Conservation (phyloP, 2,888 invertebrate species). For the Aporophyla nigra region DNA sequence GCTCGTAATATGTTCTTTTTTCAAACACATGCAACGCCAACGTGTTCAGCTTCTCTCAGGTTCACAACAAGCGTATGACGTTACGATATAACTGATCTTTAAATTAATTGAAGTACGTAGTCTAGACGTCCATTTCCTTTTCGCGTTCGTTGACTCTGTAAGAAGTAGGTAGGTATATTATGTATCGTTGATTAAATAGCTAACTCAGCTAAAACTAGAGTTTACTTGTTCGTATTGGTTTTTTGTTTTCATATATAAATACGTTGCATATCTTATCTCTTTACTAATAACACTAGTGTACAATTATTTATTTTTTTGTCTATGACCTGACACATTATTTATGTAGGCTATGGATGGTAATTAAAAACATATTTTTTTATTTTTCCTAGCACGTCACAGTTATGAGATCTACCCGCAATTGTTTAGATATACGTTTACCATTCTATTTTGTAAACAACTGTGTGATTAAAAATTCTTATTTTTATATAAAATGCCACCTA, state of each 20-base stretch:
- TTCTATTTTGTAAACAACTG: no score
- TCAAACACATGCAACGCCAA: neutral
- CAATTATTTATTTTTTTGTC: no score
- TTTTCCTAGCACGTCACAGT: no score
- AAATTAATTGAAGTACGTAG: constrained; percentile 69
- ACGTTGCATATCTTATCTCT: neutral
- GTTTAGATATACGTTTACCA: no score
- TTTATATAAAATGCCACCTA: no score
- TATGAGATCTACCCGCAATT: no score
- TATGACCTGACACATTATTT: no score
- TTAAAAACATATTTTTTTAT: no score
- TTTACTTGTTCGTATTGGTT: neutral
- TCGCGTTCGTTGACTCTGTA: constrained; percentile 76
- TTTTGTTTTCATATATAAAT: neutral
- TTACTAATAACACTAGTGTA: no score
- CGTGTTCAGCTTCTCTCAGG: constrained; percentile 8
- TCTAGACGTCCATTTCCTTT: constrained; percentile 80
- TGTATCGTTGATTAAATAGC: constrained; percentile 13
- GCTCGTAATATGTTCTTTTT: constrained; percentile 8
- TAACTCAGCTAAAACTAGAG: constrained; percentile 1
- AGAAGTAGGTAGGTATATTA: constrained; percentile 6
- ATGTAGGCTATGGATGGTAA: no score
- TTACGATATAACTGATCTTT: constrained; percentile 49
- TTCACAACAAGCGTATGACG: constrained; percentile 14
- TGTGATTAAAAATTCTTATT: no score